Evolutionary conservation across 2,888 invertebrate genomes (phyloP).

Genomic region (Microctonus hyperodae): DNA sequence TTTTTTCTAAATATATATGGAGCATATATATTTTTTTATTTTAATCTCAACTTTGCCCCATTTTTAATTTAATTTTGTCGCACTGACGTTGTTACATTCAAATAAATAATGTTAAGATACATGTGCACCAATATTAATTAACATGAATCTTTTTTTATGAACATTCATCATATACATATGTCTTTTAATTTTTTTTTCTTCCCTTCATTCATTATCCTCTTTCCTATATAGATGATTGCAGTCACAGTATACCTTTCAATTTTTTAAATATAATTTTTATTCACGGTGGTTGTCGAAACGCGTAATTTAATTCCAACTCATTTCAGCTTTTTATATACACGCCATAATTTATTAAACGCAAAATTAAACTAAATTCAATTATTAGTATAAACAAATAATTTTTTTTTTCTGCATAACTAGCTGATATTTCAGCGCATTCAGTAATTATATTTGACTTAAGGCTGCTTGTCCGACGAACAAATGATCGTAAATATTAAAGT

Average conservation of each 20-base stretch:
- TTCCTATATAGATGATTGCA: conserved; percentile 58
- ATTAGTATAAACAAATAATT: conserved; percentile 30
- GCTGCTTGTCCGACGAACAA: conserved; percentile 59
- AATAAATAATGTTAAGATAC: conserved; percentile 2
- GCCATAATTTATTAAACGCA: background rate
- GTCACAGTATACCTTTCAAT: conserved; percentile 59
- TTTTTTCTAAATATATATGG: background rate
- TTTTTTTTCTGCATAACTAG: conserved; percentile 37
- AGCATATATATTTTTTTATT: background rate
- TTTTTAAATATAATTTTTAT: conserved; percentile 27
- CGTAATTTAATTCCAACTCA: conserved; percentile 40
- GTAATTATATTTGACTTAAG: conserved; percentile 41
- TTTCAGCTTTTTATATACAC: conserved; percentile 19
- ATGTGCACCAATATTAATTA: conserved; percentile 13
- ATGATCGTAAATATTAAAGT: conserved; percentile 39
- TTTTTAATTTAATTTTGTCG: background rate
- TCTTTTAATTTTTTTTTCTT: conserved; percentile 16
- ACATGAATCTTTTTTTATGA: background rate
- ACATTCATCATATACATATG: background rate
- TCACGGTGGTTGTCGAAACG: conserved; percentile 35
- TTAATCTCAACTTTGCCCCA: background rate
- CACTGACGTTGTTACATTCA: background rate
- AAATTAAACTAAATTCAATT: background rate
- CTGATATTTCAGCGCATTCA: conserved; percentile 34
- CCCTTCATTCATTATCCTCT: background rate